Percentiles rank a stretch among this genome's conserved stretches.
Conservation (phyloP, 1,140 invertebrate genomes). For the Monomorium pharaonis region DNA sequence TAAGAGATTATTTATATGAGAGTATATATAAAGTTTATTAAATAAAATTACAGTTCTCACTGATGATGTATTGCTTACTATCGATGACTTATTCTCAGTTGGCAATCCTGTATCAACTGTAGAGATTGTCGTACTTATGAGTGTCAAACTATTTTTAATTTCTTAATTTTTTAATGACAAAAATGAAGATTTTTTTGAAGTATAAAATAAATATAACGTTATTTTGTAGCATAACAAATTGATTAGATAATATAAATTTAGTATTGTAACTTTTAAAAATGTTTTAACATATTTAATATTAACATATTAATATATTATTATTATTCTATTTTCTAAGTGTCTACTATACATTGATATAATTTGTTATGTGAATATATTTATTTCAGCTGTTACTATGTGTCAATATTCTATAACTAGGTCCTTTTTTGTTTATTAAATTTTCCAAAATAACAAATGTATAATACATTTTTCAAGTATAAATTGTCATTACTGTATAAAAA, state of each 20-base stretch:
- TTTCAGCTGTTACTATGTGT: not conserved
- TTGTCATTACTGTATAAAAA: no score
- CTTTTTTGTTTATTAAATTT: not conserved
- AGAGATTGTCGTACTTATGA: not conserved
- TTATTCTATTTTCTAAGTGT: not conserved
- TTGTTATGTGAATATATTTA: not conserved
- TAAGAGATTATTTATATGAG: not conserved
- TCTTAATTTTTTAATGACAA: not conserved
- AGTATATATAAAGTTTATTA: not conserved
- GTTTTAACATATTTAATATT: constrained; percentile 1
- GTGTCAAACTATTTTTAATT: not conserved
- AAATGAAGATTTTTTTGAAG: not conserved
- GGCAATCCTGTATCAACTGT: not conserved
- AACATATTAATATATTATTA: not conserved
- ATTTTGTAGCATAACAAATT: not conserved
- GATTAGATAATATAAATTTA: not conserved
- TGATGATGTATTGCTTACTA: not conserved
- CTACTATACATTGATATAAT: not conserved
- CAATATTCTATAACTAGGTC: not conserved
- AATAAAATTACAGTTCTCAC: not conserved
- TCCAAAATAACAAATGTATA: not conserved
- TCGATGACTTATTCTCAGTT: constrained; percentile 3
- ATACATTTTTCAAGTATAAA: not conserved
- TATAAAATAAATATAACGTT: not conserved
- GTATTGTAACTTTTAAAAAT: no score